Evolutionary conservation across 2,888 invertebrate species (phyloP).

Genomic region (Ctenicera cuprea): DNA sequence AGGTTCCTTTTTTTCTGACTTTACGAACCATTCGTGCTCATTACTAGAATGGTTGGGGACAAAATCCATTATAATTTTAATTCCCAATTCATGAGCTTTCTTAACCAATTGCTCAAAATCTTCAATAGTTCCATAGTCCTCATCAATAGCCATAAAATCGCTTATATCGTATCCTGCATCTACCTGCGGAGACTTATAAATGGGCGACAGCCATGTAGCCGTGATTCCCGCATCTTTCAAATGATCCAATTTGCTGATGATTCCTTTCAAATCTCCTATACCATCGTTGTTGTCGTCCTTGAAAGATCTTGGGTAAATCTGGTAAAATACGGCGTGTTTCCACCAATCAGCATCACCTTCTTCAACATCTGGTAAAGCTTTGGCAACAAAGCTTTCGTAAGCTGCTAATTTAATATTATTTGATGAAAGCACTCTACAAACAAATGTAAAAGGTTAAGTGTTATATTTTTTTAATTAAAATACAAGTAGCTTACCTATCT

Average conservation of each 20-base stretch:
- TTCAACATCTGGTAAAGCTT: not conserved
- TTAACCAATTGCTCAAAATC: conserved; percentile 80
- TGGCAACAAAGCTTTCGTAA: not conserved
- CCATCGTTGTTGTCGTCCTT: conserved; percentile 90
- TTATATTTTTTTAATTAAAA: not conserved
- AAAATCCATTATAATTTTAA: conserved; percentile 72
- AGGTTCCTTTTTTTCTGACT: conserved; percentile 78
- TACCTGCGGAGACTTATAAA: conserved; percentile 88
- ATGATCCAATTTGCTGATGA: conserved; percentile 64
- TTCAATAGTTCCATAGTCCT: conserved; percentile 82
- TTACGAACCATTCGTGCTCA: conserved; percentile 87
- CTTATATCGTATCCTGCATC: conserved; percentile 94
- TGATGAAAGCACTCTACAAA: not conserved
- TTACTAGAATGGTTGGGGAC: conserved; percentile 82
- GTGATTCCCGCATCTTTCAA: conserved; percentile 79
- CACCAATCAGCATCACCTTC: conserved; percentile 82
- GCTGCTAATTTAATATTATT: not conserved
- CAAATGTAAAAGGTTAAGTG: not conserved
- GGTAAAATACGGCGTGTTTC: conserved; percentile 87
- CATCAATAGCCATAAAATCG: conserved; percentile 83
- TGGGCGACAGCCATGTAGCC: conserved; percentile 90
- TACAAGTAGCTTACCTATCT: not conserved
- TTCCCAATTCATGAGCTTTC: conserved; percentile 76
- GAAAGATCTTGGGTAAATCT: conserved; percentile 86
- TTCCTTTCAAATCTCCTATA: conserved; percentile 89